Conservation (phyloP, 1,140 invertebrate species). For the Habropoda laboriosa region DNA sequence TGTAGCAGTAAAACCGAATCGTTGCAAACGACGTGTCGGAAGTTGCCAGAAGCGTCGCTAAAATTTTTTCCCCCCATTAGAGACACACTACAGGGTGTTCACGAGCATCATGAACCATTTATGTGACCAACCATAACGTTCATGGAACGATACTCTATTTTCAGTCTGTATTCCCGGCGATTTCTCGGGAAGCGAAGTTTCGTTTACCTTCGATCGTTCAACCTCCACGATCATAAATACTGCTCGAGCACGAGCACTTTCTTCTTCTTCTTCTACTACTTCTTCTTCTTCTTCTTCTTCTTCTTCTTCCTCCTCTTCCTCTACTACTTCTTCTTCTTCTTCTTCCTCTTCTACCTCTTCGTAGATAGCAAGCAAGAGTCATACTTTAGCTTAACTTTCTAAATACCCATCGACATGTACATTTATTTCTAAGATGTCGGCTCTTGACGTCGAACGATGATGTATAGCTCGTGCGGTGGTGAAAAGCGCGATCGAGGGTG, state of each 20-base stretch:
- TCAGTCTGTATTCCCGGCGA: neutral
- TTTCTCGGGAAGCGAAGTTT: neutral
- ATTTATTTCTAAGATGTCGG: neutral
- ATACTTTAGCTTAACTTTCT: neutral
- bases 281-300: neutral
- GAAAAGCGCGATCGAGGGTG: too few species aligned
- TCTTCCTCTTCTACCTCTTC: neutral
- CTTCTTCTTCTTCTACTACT: neutral
- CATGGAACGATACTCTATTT: neutral
- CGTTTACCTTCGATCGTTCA: neutral
- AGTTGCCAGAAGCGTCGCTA: too few species aligned
- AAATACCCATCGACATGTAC: neutral
- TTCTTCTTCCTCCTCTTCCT: neutral
- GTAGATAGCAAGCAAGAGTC: neutral
- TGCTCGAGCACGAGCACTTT: neutral
- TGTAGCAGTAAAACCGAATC: too few species aligned
- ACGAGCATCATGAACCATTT: too few species aligned
- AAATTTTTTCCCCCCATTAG: neutral
- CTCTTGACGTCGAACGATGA: too few species aligned
- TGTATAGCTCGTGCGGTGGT: too few species aligned
- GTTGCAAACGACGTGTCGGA: neutral
- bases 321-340: neutral
- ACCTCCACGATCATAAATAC: neutral
- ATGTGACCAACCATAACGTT: neutral
- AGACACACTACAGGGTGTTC: neutral